Evolutionary conservation across 2,797 vertebrate species (phyloP), one percentile per base, ranked within the genome.

Genomic region (Chanos chanos): DNA sequence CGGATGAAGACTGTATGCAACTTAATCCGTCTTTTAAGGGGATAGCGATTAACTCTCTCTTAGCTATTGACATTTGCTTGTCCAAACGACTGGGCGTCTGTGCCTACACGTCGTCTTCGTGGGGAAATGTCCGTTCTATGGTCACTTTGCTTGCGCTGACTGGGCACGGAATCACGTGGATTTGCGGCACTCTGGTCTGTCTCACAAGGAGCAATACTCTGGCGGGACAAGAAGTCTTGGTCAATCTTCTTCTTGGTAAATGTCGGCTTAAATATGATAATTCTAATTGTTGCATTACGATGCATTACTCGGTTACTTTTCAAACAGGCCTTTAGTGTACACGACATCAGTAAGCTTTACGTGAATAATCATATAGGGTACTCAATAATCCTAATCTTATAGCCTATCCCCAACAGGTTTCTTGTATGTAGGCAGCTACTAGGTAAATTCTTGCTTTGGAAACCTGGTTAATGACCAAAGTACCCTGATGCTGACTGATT

Each of bases 201-300:
- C 88, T 99, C 77, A 92, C 90, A 15, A 92, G 93, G 81, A 97
- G 96, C 80, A 94, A 91, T 85, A 96, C 94, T 0, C 83, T 93
- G 82, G 95, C 95, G 0, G 96, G 95, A 31, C 95, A 98, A 13
- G 96, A 99, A 83, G 95, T 98, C 56, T 88, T 98, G 74, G 88
- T 97, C 84, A 98, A 98, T 85, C 92, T 99, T 63, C 93, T 99
- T 61, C 85, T 99, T 28, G 96, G 96, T 98, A 87, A 95, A 91
- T 88, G 64, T 10, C 58, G 31, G 61, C 52, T 49, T 40, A 43
- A 43, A 18, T n/a, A n/a, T n/a, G n/a, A n/a, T n/a, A n/a, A n/a
- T n/a, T n/a, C n/a, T n/a, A n/a, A n/a, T n/a, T n/a, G n/a, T n/a
- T n/a, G n/a, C n/a, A n/a, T n/a, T n/a, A n/a, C n/a, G n/a, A n/a